Conservation (phyloP, 1,140 invertebrate species). For the Episyrphus balteatus region DNA sequence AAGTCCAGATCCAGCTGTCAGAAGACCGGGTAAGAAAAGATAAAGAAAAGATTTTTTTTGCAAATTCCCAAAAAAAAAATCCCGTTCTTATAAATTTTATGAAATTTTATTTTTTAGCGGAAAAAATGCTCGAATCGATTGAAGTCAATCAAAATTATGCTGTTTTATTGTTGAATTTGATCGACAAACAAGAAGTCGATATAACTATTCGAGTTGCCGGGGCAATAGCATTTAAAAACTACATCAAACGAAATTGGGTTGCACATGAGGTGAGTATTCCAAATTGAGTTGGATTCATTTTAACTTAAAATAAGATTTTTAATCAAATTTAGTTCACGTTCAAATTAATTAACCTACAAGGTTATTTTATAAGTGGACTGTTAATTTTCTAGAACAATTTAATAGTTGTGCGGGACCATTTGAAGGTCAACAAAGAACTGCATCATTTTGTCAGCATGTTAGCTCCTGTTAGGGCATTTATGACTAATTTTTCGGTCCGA, state of each 20-base stretch:
- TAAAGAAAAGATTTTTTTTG: not conserved
- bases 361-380: too few species aligned
- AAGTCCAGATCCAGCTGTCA: conserved; percentile 66
- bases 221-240: conserved; percentile 93
- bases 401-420: too few species aligned
- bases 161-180: conserved; percentile 69
- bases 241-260: conserved; percentile 86
- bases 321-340: too few species aligned
- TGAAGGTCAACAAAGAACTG: too few species aligned
- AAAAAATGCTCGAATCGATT: conserved; percentile 83
- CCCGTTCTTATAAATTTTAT: not conserved
- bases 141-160: conserved; percentile 88
- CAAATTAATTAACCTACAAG: too few species aligned
- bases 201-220: conserved; percentile 75
- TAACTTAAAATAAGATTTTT: too few species aligned
- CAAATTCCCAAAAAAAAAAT: not conserved
- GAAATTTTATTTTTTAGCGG: conserved; percentile 51
- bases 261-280: conserved; percentile 17
- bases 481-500: too few species aligned
- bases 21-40: conserved; percentile 63
- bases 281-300: not conserved
- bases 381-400: too few species aligned
- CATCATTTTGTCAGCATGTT: too few species aligned
- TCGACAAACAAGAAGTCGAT: conserved; percentile 68
- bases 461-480: too few species aligned